phyloP scores from a whole-genome alignment of 2,113 vertebrate genomes.

The Leiothrix lutea region DNA sequence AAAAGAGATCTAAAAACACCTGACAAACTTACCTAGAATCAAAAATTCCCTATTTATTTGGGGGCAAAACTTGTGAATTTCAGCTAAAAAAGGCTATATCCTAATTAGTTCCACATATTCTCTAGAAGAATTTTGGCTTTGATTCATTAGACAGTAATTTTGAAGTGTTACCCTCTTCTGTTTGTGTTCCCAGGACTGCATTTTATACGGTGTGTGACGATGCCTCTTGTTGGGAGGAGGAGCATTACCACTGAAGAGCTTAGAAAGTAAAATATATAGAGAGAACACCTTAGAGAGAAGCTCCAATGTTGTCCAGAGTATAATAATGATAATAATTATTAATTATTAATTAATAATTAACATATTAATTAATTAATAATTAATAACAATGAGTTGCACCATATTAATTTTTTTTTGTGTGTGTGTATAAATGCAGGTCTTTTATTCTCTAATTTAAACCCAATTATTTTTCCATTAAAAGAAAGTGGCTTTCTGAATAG shows the following conservation, averaged over 20 bases:
- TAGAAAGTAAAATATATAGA: background rate
- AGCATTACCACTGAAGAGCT: background rate
- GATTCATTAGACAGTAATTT: background rate
- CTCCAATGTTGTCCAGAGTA: background rate
- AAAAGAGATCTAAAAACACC: background rate
- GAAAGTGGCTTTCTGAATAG: background rate
- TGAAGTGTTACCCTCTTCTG: background rate
- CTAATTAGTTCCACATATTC: no score
- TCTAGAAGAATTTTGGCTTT: background rate
- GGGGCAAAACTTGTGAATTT: background rate
- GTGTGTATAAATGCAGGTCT: background rate
- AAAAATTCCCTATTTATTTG: background rate
- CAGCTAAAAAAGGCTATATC: background rate
- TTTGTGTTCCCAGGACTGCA: fast-evolving
- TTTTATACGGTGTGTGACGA: fast-evolving
- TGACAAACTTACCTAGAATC: background rate
- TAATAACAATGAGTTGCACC: background rate
- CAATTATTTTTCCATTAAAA: background rate
- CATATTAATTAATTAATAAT: no score
- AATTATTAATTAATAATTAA: no score
- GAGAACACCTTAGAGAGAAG: background rate
- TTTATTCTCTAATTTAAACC: background rate
- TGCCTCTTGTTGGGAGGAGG: background rate
- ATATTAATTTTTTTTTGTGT: background rate
- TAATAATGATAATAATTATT: no score